phyloP scores from a whole-genome alignment of 1,140 invertebrate species.

The Venustaconcha ellipsiformis region DNA sequence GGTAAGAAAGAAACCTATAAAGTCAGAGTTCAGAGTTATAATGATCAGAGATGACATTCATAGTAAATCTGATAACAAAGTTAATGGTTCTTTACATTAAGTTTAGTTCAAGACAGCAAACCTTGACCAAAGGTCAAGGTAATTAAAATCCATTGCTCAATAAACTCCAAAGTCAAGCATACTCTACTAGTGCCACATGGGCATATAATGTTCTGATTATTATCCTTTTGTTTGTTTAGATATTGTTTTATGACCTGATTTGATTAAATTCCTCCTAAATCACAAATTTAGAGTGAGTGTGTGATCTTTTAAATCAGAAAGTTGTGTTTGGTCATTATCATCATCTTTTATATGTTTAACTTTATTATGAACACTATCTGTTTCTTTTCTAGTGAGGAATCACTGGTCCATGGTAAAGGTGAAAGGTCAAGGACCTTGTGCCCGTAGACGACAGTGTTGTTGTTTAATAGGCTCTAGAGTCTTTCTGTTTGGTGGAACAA shows the following conservation, averaged over 20 bases:
- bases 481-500: slow-evolving; percentile 89
- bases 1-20: too few relatives aligned
- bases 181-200: too few relatives aligned
- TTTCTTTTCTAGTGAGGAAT: slow-evolving; percentile 68
- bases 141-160: too few relatives aligned
- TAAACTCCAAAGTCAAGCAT: too few relatives aligned
- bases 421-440: slow-evolving; percentile 65
- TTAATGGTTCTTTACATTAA: too few relatives aligned
- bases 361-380: background rate
- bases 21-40: too few relatives aligned
- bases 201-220: too few relatives aligned
- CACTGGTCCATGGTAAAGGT: slow-evolving; percentile 76
- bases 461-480: slow-evolving; percentile 78
- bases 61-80: too few relatives aligned
- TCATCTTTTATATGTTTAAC: background rate
- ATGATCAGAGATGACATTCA: too few relatives aligned
- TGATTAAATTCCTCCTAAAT: background rate
- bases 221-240: too few relatives aligned
- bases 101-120: too few relatives aligned
- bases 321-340: background rate
- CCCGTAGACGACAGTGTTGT: slow-evolving; percentile 83
- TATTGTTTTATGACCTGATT: background rate
- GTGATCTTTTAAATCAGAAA: background rate
- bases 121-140: too few relatives aligned
- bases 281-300: background rate